Conservation (phyloP, 64 coral and sea anemone species). For the Cladopsammia gracilis region DNA sequence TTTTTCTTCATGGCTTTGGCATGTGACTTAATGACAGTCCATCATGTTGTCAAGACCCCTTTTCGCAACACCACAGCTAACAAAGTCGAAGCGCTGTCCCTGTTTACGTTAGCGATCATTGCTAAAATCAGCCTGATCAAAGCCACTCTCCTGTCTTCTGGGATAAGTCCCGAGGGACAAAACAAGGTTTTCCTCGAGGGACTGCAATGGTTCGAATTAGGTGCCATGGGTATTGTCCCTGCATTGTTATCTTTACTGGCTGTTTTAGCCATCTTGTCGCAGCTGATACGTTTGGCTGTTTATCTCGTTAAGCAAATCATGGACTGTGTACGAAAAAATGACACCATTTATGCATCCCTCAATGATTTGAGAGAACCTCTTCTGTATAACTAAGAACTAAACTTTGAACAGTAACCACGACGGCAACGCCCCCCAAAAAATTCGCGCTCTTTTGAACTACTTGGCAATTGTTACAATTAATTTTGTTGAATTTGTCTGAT, state of each 20-base stretch:
- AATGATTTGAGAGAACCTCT: not conserved
- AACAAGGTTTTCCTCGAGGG: slow-evolving; percentile 15
- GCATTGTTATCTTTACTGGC: slow-evolving; percentile 32
- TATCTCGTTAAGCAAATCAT: not conserved
- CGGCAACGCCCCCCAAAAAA: too few species aligned
- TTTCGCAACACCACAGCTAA: slow-evolving; percentile 49
- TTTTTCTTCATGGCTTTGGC: slow-evolving; percentile 23
- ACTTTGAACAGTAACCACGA: not conserved
- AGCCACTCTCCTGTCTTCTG: slow-evolving; percentile 60
- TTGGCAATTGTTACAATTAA: too few species aligned
- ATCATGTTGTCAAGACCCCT: slow-evolving; percentile 55
- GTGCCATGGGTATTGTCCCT: slow-evolving; percentile 48
- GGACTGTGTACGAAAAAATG: not conserved
- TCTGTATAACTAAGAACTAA: not conserved
- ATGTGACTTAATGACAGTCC: slow-evolving; percentile 62
- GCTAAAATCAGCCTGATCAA: slow-evolving; percentile 68
- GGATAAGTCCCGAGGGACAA: slow-evolving; percentile 36
- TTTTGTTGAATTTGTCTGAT: too few species aligned
- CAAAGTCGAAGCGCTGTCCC: slow-evolving; percentile 35
- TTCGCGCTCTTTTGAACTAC: too few species aligned
- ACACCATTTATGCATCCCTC: not conserved
- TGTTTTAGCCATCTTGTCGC: slow-evolving; percentile 53
- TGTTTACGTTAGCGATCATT: slow-evolving; percentile 57
- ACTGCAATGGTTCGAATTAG: slow-evolving; percentile 47
- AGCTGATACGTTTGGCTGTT: slow-evolving; percentile 44